A percentile compares a stretch with the other conserved stretches of the same genome.
These are phyloP conservation scores for Bryconaethiops microstoma DNA, from an alignment of 2,797 vertebrate species.

Conservation along the genomic window DNA sequence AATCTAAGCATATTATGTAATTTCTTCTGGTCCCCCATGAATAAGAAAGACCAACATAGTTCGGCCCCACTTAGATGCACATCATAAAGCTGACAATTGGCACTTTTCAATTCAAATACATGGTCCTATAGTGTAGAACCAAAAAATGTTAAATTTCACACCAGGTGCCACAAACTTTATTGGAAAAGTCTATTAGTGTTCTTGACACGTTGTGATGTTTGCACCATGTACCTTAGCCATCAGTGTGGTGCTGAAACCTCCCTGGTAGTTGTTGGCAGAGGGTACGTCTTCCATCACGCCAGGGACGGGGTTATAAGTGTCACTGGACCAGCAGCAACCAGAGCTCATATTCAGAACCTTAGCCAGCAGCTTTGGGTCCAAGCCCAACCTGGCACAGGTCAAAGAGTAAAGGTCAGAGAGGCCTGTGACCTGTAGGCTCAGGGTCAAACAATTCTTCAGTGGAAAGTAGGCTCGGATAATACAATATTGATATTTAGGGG, in stretches of 20 bases:
- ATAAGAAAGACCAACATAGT: too few species aligned
- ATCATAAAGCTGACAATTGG: too few species aligned
- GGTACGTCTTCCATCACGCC: conserved; percentile 98
- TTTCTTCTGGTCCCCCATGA: too few species aligned
- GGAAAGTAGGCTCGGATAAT: conserved; percentile 80
- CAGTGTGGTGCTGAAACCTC: conserved; percentile 91
- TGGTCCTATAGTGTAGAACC: too few species aligned
- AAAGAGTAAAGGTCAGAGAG: conserved; percentile 62
- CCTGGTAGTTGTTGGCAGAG: conserved; percentile 92
- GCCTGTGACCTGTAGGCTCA: conserved; percentile 68
- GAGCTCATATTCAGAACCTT: conserved; percentile 98
- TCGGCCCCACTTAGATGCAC: too few species aligned
- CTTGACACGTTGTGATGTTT: conserved; percentile 25
- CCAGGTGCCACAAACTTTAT: neutral
- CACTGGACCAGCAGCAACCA: conserved; percentile 97
- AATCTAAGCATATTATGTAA: too few species aligned
- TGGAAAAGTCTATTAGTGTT: neutral
- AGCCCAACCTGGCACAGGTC: conserved; percentile 89
- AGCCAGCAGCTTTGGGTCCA: conserved; percentile 93
- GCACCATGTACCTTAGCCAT: conserved; percentile 92
- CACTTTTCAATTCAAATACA: neutral
- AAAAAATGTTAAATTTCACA: too few species aligned
- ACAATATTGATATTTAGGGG: conserved; percentile 84
- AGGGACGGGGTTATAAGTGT: conserved; percentile 94
- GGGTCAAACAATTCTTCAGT: conserved; percentile 73